Percentiles rank a stretch among this genome's conserved stretches.
These are phyloP conservation scores for Brachionus sp. DNA, from an alignment of 1,140 invertebrate genomes.

Conservation along the genomic window DNA sequence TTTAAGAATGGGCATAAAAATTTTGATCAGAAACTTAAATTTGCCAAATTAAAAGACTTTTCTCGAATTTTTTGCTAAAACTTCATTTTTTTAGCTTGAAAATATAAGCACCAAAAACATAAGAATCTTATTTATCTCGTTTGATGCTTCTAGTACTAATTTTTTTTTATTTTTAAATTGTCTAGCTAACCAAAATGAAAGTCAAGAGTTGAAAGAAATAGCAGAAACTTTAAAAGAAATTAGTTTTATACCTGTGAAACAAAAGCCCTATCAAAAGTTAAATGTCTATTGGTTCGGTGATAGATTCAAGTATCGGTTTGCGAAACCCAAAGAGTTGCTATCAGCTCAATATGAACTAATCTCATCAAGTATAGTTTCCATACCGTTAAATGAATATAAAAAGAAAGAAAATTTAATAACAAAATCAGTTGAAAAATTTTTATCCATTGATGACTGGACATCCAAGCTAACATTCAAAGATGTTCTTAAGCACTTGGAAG, in stretches of 20 bases:
- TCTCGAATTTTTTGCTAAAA: too few species aligned
- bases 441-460: neutral
- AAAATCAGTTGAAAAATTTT: slow-evolving; percentile 41
- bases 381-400: slow-evolving; percentile 23
- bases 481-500: neutral
- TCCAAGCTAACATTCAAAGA: slow-evolving; percentile 10
- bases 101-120: too few species aligned
- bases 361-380: neutral
- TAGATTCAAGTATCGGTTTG: neutral
- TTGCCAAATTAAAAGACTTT: too few species aligned
- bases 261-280: slow-evolving; percentile 37
- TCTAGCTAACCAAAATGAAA: neutral
- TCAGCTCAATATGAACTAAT: slow-evolving; percentile 12
- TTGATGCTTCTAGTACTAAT: neutral
- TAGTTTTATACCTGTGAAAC: slow-evolving; percentile 19
- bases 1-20: too few species aligned
- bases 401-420: neutral
- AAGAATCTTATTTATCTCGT: too few species aligned
- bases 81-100: too few species aligned
- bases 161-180: neutral
- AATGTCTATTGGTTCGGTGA: slow-evolving; percentile 24
- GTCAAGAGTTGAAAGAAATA: neutral
- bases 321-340: slow-evolving; percentile 37
- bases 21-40: too few species aligned
- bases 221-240: neutral